A percentile compares a stretch with the other conserved stretches of the same genome.
phyloP scores from a whole-genome alignment of 1,140 invertebrate species.

The Drosophila truncata region DNA sequence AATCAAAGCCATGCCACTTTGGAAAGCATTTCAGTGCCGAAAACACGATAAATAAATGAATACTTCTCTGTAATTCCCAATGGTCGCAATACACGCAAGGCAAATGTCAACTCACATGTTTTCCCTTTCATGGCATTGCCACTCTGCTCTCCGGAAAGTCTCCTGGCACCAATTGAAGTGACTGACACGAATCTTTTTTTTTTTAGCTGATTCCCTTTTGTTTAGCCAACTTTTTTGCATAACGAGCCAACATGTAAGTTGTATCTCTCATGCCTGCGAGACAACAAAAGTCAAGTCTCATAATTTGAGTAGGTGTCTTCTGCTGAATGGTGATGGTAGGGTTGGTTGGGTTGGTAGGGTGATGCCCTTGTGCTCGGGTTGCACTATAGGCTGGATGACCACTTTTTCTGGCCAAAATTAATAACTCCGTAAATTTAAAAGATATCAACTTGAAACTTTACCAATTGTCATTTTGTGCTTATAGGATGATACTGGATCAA shows the following conservation, averaged over 20 bases:
- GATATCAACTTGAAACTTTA: too few relatives aligned
- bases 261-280: slow-evolving; percentile 1
- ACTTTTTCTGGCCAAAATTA: too few relatives aligned
- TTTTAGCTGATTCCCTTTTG: slow-evolving; percentile 27
- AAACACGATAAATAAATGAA: slow-evolving; percentile 26
- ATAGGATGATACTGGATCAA: too few relatives aligned
- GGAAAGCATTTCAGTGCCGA: neutral
- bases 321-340: slow-evolving; percentile 14
- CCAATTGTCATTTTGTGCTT: too few relatives aligned
- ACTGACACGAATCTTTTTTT: slow-evolving; percentile 46
- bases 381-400: too few relatives aligned
- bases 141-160: slow-evolving; percentile 6
- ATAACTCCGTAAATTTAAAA: too few relatives aligned
- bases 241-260: slow-evolving; percentile 28
- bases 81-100: slow-evolving; percentile 10
- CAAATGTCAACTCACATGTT: slow-evolving; percentile 24
- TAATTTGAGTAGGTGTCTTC: slow-evolving; percentile 43
- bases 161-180: slow-evolving; percentile 59
- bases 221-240: slow-evolving; percentile 30
- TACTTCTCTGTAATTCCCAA: slow-evolving; percentile 17
- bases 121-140: slow-evolving; percentile 5
- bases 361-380: slow-evolving; percentile 27
- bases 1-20: slow-evolving; percentile 40
- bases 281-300: slow-evolving; percentile 38
- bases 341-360: neutral